Base-by-base conservation (phyloP, 2,113 vertebrate genomes). In the Chroicocephalus ridibundus region DNA sequence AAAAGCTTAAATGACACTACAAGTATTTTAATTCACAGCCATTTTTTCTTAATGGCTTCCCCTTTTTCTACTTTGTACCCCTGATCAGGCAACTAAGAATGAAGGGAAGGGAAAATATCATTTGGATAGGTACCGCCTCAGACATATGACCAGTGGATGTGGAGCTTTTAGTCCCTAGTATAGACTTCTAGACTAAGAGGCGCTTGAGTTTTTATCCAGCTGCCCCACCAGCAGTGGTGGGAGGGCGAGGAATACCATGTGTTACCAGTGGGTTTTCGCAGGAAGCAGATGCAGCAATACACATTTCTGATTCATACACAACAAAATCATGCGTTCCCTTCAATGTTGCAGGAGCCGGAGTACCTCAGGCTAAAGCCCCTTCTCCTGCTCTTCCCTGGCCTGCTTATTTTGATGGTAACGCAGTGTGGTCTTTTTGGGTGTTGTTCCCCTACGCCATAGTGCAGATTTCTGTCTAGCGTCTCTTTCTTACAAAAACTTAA, bases 91-190 rank as follows among this genome's bases (percentile, higher is more conserved):
- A 1, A 29, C 25, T 66, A 25, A 21, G 21, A 74, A 22, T 84
- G 51, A 66, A 75, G 27, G 40, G 17, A 57, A 74, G 6, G 27
- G 42, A 46, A 9, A 75, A 15, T 49, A 12, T 22, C 0, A 3
- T 60, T 70, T 79, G 10, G 27, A 9, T 32, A 44, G 38, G 29
- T 68, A 10, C 24, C 57, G 14, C 19, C 49, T 3, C 11, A 52
- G 26, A 27, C 3, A 11, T 34, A 8, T 0, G 1, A 13, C 14
- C 0, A 0, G 15, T 34, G 1, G 2, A 36, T 10, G 2, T 46
- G 14, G 16, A 60, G 11, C 21, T 64, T 82, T 79, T 18, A 49
- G 25, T 65, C 36, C 22, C 29, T n/a, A 14, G 9, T 21, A 14
- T 9, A 34, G 26, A 38, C 5, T 5, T 78, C 6, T 52, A 40